Evolutionary conservation across 2,113 vertebrate genomes (phyloP), one percentile per base, ranked within the genome.

Genomic region (Sceloporus undulatus): DNA sequence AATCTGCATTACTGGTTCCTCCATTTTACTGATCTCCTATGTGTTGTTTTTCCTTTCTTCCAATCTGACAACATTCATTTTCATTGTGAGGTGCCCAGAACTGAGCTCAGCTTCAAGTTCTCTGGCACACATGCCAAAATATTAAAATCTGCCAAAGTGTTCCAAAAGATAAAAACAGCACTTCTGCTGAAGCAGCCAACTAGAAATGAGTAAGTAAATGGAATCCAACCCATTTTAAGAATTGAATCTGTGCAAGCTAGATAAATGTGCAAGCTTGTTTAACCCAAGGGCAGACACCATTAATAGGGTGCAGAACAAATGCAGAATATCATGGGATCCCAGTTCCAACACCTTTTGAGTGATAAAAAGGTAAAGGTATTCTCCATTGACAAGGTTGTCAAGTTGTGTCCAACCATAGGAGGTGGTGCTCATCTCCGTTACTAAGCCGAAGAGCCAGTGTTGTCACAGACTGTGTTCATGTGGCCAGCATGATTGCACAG

Each of bases 121-220:
- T 0, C 23, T 88, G 48, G 54, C 42, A 74, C 10, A 54, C 27
- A 27, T 8, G 54, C 23, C 23, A 82, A 74, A 79, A 88, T 62
- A 85, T 89, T 81, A 82, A 81, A 48, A 59, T 70, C 7, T 76
- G 75, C n/a, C 87, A 14, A 56, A n/a, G 8, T 84, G 62, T 88
- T 91, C 84, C 88, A 90, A 88, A 92, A 71, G 62, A 65, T 59
- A 85, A 19, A 77, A 90, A 62, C 56, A 88, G 73, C 18, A 84
- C 23, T 87, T 56, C 2, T 70, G 59, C 75, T 79, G 40, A 19
- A 54, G 66, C 29, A 71, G 29, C 11, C 0, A 0, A 86, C 19
- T 52, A 42, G 52, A 66, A 27, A 27, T 52, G 48, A 34, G 68
- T 8, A 0, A 0, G 48, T 29, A 78, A 34, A 73, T 77, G 40